phyloP scores from a whole-genome alignment of 2,888 invertebrate genomes.

The Melanophora roralis region DNA sequence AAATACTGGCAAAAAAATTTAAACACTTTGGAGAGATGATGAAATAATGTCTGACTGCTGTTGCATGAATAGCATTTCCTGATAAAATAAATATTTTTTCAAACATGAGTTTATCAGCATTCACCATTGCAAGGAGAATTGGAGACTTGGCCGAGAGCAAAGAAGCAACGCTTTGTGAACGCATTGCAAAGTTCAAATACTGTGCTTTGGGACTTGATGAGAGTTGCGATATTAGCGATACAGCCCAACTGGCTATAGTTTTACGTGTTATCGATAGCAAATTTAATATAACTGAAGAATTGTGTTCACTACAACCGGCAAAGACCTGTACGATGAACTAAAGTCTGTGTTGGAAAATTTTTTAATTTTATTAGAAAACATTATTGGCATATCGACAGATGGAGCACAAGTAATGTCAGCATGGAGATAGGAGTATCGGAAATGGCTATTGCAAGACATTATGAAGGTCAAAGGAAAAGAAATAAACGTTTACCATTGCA shows the following conservation, averaged over 20 bases:
- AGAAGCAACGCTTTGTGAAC: constrained; percentile 4
- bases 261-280: constrained; percentile 7
- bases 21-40: not conserved
- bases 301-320: not conserved
- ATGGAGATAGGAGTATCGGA: not conserved
- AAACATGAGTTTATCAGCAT: too few relatives aligned
- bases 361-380: not conserved
- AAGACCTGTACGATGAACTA: not conserved
- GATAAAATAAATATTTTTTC: too few relatives aligned
- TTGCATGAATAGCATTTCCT: not conserved
- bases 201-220: constrained; percentile 18
- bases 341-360: not conserved
- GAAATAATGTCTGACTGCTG: constrained; percentile 7
- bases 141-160: not conserved
- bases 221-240: constrained; percentile 14
- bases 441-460: constrained; percentile 6
- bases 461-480: not conserved
- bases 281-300: constrained; percentile 1
- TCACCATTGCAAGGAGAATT: not conserved
- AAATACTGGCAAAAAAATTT: not conserved
- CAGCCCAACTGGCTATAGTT: constrained; percentile 18
- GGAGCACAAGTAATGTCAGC: not conserved
- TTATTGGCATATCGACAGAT: not conserved
- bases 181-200: constrained; percentile 6
- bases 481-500: not conserved